phyloP scores from a whole-genome alignment of 2,888 invertebrate genomes.

The Seira musarum region DNA sequence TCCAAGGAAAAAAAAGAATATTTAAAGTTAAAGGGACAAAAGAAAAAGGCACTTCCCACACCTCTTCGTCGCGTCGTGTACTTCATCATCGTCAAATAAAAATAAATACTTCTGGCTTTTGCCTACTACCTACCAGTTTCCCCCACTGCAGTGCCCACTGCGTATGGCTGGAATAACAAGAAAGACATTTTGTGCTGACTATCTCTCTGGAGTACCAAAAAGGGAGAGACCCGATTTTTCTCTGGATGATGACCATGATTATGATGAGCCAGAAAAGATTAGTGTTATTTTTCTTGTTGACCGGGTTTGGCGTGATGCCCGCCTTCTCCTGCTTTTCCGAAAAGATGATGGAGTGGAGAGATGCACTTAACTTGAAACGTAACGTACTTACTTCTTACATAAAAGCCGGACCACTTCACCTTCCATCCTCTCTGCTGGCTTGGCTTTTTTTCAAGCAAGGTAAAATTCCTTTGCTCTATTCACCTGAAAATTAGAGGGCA shows the following conservation, averaged over 20 bases:
- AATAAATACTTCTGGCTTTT: neutral
- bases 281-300: slow-evolving; percentile 56
- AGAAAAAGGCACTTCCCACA: slow-evolving; percentile 50
- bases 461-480: neutral
- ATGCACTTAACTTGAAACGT: neutral
- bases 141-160: neutral
- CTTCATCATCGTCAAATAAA: slow-evolving; percentile 27
- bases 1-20: too few species aligned
- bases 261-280: slow-evolving; percentile 37
- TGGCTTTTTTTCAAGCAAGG: neutral
- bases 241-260: slow-evolving; percentile 2
- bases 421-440: neutral
- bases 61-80: slow-evolving; percentile 26
- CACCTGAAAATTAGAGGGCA: slow-evolving; percentile 38
- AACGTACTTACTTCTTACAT: neutral
- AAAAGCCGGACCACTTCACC: neutral
- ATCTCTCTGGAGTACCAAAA: neutral
- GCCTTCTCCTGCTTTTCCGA: slow-evolving; percentile 39
- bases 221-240: neutral
- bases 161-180: neutral
- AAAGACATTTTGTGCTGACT: neutral
- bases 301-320: slow-evolving; percentile 58
- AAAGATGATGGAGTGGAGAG: slow-evolving; percentile 21
- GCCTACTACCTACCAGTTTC: neutral
- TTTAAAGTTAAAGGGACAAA: neutral